Evolutionary conservation across 2,797 vertebrate species (phyloP).

Genomic region (Takifugu rubripes): DNA sequence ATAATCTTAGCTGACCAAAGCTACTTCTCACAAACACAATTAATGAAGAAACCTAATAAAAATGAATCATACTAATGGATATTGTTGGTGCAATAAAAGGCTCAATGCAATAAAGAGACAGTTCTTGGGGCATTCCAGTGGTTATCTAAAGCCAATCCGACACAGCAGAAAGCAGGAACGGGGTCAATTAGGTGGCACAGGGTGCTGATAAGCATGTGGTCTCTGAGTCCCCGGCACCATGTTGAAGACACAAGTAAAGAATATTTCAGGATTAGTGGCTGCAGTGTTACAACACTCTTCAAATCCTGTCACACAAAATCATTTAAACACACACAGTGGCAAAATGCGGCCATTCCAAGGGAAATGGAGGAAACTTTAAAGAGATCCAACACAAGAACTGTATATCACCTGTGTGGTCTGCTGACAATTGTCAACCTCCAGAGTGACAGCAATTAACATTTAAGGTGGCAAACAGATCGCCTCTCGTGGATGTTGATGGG

Average conservation of each 20-base stretch:
- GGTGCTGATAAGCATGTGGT: slow-evolving; percentile 1
- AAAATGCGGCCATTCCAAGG: background rate
- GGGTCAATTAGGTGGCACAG: slow-evolving; percentile 38
- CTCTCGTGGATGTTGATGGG: slow-evolving; percentile 41
- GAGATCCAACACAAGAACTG: slow-evolving; percentile 38
- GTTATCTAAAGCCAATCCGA: slow-evolving; percentile 43
- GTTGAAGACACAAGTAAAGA: too few relatives aligned
- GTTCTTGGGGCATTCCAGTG: slow-evolving; percentile 56
- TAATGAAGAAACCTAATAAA: slow-evolving; percentile 43
- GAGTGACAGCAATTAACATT: slow-evolving; percentile 34
- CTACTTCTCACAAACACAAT: slow-evolving; percentile 27
- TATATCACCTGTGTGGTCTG: slow-evolving; percentile 26
- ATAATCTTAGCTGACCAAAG: slow-evolving; percentile 20
- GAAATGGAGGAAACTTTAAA: slow-evolving; percentile 11
- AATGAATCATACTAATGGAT: slow-evolving; percentile 38
- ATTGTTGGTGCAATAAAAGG: slow-evolving; percentile 60
- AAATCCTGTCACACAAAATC: background rate
- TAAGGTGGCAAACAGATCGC: slow-evolving; percentile 42
- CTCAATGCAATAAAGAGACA: slow-evolving; percentile 54
- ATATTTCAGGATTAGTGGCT: too few relatives aligned
- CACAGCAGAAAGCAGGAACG: slow-evolving; percentile 37
- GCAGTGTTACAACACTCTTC: background rate
- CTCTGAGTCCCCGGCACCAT: background rate
- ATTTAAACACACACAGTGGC: background rate
- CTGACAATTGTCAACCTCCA: slow-evolving; percentile 32